phyloP scores from a whole-genome alignment of 2,113 vertebrate genomes.

The Halichoeres trimaculatus region DNA sequence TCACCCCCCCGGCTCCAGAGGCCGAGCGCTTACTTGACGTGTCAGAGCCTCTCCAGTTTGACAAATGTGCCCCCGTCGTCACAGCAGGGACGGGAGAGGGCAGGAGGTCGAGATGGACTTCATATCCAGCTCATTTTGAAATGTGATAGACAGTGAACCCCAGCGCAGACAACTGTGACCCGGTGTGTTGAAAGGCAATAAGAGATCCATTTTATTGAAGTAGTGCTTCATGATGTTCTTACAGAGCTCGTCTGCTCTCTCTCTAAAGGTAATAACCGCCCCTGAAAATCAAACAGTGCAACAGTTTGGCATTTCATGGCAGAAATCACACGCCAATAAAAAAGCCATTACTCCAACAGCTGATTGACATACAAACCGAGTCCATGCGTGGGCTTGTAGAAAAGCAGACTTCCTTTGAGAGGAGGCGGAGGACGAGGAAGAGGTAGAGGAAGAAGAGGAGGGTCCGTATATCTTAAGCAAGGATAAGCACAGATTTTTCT shows the following conservation, averaged over 20 bases:
- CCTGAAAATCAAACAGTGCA: constrained; percentile 64
- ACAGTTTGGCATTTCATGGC: constrained; percentile 49
- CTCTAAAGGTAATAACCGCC: constrained; percentile 48
- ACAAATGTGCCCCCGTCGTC: constrained; percentile 70
- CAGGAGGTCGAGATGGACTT: constrained; percentile 62
- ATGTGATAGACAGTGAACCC: constrained; percentile 66
- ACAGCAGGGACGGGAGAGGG: constrained; percentile 44
- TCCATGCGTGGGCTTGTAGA: constrained; percentile 66
- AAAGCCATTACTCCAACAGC: constrained; percentile 52
- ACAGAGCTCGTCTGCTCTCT: constrained; percentile 26
- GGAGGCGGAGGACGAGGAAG: constrained; percentile 68
- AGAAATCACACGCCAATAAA: constrained; percentile 31
- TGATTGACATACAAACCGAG: constrained; percentile 67
- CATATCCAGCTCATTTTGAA: constrained; percentile 76
- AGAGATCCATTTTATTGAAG: constrained; percentile 64
- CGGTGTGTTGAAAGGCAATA: constrained; percentile 68
- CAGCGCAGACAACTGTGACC: constrained; percentile 59
- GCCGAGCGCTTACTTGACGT: constrained; percentile 70
- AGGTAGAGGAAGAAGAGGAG: constrained; percentile 74
- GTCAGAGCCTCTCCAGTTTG: constrained; percentile 56
- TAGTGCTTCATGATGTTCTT: constrained; percentile 53
- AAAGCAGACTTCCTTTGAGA: constrained; percentile 74
- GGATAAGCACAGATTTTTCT: constrained; percentile 90
- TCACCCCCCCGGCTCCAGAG: constrained; percentile 67
- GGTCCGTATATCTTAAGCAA: constrained; percentile 82